Evolutionary conservation across 2,888 invertebrate genomes (phyloP).

Genomic region (Prenolepis imparis): DNA sequence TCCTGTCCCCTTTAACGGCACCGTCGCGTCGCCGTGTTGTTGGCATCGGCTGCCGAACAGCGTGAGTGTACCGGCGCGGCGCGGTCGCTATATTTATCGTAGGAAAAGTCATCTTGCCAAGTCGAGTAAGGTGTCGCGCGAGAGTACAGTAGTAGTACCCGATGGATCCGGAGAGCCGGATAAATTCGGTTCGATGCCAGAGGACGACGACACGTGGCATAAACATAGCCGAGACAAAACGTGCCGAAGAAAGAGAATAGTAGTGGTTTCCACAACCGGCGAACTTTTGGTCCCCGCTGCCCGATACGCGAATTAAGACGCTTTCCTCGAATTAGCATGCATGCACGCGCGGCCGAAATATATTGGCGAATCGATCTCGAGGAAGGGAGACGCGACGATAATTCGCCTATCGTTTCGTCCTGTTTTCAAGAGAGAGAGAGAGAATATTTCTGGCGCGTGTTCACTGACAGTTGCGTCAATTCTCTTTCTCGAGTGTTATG

Average conservation of each 20-base stretch:
- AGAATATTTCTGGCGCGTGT: conserved; percentile 49
- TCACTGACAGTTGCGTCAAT: conserved; percentile 50
- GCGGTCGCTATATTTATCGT: conserved; percentile 79
- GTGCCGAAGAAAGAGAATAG: conserved; percentile 40
- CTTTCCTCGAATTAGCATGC: neutral
- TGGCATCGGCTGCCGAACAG: conserved; percentile 73
- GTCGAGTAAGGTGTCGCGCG: conserved; percentile 83
- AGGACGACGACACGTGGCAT: conserved; percentile 75
- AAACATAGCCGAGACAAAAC: conserved; percentile 74
- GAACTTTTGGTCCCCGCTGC: neutral
- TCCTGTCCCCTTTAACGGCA: conserved; percentile 38
- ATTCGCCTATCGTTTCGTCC: neutral
- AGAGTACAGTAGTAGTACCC: conserved; percentile 70
- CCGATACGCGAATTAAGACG: neutral
- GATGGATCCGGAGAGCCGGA: conserved; percentile 75
- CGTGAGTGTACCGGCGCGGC: conserved; percentile 70
- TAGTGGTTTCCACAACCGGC: conserved; percentile 62
- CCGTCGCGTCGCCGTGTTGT: conserved; percentile 54
- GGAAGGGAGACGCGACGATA: neutral
- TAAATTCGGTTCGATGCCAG: conserved; percentile 81
- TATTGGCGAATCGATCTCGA: conserved; percentile 17
- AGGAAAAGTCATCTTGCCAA: conserved; percentile 81
- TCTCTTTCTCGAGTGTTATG: conserved; percentile 21
- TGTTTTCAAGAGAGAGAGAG: too few relatives aligned
- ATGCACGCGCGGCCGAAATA: neutral